Base-by-base conservation (phyloP, 2,888 invertebrate species). In the Thumatha senex region DNA sequence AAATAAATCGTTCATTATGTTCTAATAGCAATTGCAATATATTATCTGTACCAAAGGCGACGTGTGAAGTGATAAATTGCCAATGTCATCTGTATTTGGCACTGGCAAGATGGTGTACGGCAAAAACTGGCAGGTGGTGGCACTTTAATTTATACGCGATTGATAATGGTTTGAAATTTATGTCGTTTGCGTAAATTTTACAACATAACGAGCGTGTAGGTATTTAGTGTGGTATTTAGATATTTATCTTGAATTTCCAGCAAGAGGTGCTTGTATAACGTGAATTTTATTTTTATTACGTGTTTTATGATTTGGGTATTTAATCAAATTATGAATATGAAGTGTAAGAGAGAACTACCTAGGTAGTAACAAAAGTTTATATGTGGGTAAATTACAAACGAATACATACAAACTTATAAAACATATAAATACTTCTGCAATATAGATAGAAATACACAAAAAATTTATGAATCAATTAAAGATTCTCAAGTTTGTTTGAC, bases 1-100 rank as follows among this genome's bases (percentile, higher is more conserved):
- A 65, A 72, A 76, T 76, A 78, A 82, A 78, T 78, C 80, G 84
- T 82, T 88, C 86, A 86, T 89, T 88, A 85, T 87, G 74, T 78
- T 80, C 79, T 89, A 89, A 89, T 89, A 35, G 44, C 44, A 35
- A 86, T 82, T 76, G 84, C 82, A 82, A 89, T 89, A 89, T 85
- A 88, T 88, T 85, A 87, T 84, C 72, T 74, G 80, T 78, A 78
- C 78, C 77, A 76, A 81, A 86, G 82, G 82, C 77, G 80, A 82
- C 76, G 78, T 77, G 76, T 78, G 73, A 70, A 63, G 65, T 76
- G 74, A 88, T 88, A 87, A 87, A 89, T 88, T 80, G 86, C 73
- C 72, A 63, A 71, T 76, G 78, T 74, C 74, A 71, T 75, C 72
- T 77, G 74, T 77, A 62, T 52, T 48, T 61, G 59, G 51, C 66